Evolutionary conservation across 2,797 vertebrate genomes (phyloP), one percentile per base, ranked within the genome.

Genomic region (Urosaurus nigricauda): DNA sequence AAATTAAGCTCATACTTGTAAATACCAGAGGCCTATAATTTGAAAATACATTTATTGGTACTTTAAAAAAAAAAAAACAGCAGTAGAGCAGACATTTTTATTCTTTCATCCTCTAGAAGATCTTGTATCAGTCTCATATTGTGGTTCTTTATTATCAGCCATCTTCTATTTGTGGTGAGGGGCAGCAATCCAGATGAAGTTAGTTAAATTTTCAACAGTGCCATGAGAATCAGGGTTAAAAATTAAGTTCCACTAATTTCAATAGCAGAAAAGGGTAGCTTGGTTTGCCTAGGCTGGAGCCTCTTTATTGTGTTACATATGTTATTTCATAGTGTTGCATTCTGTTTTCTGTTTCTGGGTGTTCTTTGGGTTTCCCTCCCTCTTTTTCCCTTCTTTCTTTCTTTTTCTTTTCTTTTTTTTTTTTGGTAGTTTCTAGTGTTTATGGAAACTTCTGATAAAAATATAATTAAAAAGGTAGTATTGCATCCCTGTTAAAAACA

Each of bases 21-120:
- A 58, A 63, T 47, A 35, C 14, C 56, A 78, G 9, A 77, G 43
- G 26, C 35, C 19, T 56, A 2, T 56, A 80, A 84, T 19, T 71
- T 0, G 74, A 74, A 78, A 75, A 43, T 0, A 60, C 73, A 0
- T 13, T 0, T 0, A 0, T 12, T 24, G 91, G 79, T 90, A 0
- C 60, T 90, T 40, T 77, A 74, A 32, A 87, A 83, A 82, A 43
- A 58, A 83, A 82, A 43, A 58, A 32, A 60, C 24, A 85, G 53
- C 19, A 86, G 63, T 88, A 83, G 29, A 2, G 19, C 5, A 77
- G 47, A 2, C 8, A 88, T 53, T 83, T 88, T 83, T 35, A 83
- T 65, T 68, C 4, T 11, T 51, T 75, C 6, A 3, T 5, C 24
- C 63, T 37, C 4, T 29, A 47, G 4, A 58, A 40, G 47, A 63